Percentiles rank a stretch among this genome's conserved stretches.
Evolutionary conservation across 2,113 vertebrate genomes (phyloP).

Genomic region (Suncus etruscus): DNA sequence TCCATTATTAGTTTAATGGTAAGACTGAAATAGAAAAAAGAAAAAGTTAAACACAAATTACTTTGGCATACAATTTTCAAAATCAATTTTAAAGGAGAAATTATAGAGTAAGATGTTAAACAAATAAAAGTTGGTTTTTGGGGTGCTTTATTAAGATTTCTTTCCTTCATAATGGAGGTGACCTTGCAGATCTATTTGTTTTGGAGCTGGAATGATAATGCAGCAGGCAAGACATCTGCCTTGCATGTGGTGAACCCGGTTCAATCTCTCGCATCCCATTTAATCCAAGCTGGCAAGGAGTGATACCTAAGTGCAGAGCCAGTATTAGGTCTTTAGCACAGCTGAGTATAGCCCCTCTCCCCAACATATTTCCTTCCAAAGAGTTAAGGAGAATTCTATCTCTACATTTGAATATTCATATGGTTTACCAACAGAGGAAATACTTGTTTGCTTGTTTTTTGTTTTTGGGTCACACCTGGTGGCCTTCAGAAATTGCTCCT

Average conservation of each 20-base stretch:
- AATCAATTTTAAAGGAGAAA: constrained; percentile 3
- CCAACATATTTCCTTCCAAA: neutral
- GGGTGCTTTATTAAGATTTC: neutral
- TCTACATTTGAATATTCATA: neutral
- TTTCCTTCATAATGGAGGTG: neutral
- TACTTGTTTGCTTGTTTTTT: no score
- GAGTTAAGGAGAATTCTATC: neutral
- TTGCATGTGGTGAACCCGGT: no score
- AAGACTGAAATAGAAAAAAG: constrained; percentile 88
- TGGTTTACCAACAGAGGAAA: neutral
- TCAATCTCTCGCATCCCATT: no score
- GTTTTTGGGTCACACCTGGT: no score
- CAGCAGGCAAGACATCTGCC: no score
- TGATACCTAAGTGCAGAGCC: no score
- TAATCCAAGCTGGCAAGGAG: no score
- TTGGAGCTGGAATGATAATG: no score
- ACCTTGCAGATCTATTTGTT: neutral
- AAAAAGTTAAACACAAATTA: constrained; percentile 66
- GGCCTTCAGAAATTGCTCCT: no score
- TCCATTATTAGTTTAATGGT: constrained; percentile 86
- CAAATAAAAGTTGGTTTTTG: neutral
- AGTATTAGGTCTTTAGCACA: no score
- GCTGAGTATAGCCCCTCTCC: no score
- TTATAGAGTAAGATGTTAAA: constrained; percentile 35
- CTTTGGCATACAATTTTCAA: neutral